These are phyloP conservation scores for Phymatocera aterrima DNA, from an alignment of 2,888 invertebrate species.

Conservation along the genomic window DNA sequence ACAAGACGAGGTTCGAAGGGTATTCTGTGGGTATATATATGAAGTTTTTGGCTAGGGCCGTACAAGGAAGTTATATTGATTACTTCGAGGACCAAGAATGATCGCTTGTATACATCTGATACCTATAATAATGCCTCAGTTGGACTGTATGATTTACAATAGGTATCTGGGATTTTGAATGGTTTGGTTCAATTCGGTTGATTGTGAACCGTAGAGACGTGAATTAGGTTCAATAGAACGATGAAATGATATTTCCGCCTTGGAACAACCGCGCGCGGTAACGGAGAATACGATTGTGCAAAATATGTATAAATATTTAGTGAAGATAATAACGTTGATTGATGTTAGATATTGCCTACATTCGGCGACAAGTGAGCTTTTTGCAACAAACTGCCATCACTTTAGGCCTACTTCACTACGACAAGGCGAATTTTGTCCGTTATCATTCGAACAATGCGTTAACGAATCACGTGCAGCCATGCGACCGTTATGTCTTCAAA, in stretches of 20 bases:
- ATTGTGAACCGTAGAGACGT: conserved; percentile 1
- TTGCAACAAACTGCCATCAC: neutral
- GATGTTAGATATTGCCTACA: neutral
- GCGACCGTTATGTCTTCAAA: conserved; percentile 45
- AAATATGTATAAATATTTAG: neutral
- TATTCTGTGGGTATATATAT: neutral
- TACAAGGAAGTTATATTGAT: conserved; percentile 7
- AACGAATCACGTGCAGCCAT: conserved; percentile 34
- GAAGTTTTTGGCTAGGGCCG: neutral
- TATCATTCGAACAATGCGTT: conserved; percentile 24
- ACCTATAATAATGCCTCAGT: neutral
- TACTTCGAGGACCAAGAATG: conserved; percentile 1
- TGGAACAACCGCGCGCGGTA: neutral
- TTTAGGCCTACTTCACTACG: neutral
- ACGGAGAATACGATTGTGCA: neutral
- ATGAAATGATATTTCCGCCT: neutral
- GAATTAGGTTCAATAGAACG: neutral
- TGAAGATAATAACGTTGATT: neutral
- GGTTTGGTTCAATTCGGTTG: conserved; percentile 18
- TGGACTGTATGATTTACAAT: neutral
- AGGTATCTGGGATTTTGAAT: neutral
- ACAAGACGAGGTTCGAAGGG: neutral
- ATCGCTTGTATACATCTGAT: neutral
- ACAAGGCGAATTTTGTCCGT: conserved; percentile 18
- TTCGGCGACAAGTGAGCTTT: neutral